These are phyloP conservation scores for Marronus borbonicus DNA, from an alignment of 2,888 invertebrate genomes.

Conservation along the genomic window DNA sequence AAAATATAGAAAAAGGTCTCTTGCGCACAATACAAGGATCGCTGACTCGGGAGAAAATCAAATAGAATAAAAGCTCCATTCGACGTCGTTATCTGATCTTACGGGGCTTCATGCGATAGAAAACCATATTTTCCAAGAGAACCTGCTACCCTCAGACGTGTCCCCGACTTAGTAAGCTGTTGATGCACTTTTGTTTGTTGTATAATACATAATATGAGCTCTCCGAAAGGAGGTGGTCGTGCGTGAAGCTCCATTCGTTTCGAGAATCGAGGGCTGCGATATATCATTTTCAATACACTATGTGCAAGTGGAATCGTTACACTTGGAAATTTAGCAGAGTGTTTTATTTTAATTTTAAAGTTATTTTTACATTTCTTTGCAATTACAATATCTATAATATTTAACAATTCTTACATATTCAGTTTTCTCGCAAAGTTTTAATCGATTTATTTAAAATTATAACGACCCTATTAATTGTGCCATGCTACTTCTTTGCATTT, in stretches of 20 bases:
- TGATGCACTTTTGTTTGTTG: constrained; percentile 15
- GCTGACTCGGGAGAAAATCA: constrained; percentile 42
- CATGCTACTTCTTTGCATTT: too few species aligned
- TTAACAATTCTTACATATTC: too few species aligned
- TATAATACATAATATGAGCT: not conserved
- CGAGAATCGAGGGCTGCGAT: too few species aligned
- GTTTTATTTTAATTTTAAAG: too few species aligned
- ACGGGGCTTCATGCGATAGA: constrained; percentile 30
- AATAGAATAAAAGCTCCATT: constrained; percentile 28
- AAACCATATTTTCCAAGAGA: not conserved
- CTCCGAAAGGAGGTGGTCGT: constrained; percentile 17
- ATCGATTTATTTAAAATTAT: too few species aligned
- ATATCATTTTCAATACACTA: not conserved
- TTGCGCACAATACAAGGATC: constrained; percentile 16
- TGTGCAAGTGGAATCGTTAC: not conserved
- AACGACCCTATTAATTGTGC: too few species aligned
- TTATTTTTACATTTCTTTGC: too few species aligned
- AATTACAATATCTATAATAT: too few species aligned
- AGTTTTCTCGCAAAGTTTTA: too few species aligned
- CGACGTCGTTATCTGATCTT: constrained; percentile 38
- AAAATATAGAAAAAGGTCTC: not conserved
- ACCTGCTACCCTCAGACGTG: not conserved
- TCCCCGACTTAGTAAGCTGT: too few species aligned
- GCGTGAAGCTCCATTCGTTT: constrained; percentile 11
- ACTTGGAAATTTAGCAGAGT: too few species aligned